Evolutionary conservation across 2,888 invertebrate species (phyloP), one percentile per base, ranked within the genome.

Genomic region (Laothoe populi): DNA sequence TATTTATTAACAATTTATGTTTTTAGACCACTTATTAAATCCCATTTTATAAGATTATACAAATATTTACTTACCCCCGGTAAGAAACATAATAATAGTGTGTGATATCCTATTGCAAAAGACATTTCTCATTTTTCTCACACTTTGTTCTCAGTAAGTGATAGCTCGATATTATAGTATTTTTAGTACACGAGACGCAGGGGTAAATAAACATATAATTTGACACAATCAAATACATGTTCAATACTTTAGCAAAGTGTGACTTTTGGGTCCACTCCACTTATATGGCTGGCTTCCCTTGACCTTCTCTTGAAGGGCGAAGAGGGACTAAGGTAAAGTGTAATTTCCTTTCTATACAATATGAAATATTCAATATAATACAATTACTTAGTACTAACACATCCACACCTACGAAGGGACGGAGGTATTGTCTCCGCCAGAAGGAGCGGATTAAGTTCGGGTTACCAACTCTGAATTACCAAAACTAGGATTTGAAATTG

Each of bases 311-410:
- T 19, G 11, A 45, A 45, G 21, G 7, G 7, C 45, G 3, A 45
- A 3, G 19, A 7, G 45, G 7, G 31, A n/a, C n/a, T n/a, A 40
- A 13, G 13, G 40, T 5, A 19, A 13, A 1, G 44, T 5, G 1
- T 19, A 0, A 4, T 8, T 16, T 2, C 19, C 5, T 44, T 19
- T 8, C 19, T 19, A 1, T 19, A 44, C 2, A 44, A 1, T 35
- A 53, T 53, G 31, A 31, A 5, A 31, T 19, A 53, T 49, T 13
- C n/a, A 31, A 19, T 53, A 53, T 53, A 63, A 35, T 57, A 3
- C 58, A 70, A 71, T 59, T 61, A 79, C 73, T 78, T 75, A 76
- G 74, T 76, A 75, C 78, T 59, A 67, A 59, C 40, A 63, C 70
- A 35, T 71, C 70, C 64, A 67, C 58, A 46, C 35, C 53, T 53